Evolutionary conservation across 1,140 invertebrate genomes (phyloP), one percentile per base, ranked within the genome.

Genomic region (Apis dorsata): DNA sequence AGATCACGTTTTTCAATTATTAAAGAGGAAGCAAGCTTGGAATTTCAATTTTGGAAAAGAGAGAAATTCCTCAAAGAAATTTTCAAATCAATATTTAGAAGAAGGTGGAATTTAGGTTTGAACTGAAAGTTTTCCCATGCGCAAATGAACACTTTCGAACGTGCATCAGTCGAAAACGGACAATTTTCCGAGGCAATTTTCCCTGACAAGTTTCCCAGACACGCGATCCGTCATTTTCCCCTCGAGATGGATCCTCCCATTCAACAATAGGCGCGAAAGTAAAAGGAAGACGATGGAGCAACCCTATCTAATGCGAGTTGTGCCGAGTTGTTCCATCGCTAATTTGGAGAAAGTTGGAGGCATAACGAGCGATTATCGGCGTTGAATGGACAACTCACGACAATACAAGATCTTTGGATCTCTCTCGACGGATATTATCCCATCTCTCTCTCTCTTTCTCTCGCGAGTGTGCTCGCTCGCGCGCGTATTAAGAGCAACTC

Each of bases 291-390:
- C 81, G 76, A 62, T 57, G 74, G 79, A 57, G 86, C 90, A 87
- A 76, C 86, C 89, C 89, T 87, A 90, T 91, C 90, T 92, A 91
- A 92, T 91, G 80, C 75, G 79, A 89, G 79, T 44, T 72, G 65
- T 44, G 51, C 34, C 44, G 59, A 19, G 73, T 81, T 90, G 88
- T 88, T 90, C 90, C 88, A 82, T 83, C 84, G 86, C 88, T 92
- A 92, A 92, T 92, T 92, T 89, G 91, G 91, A 84, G 91, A 92
- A 92, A 92, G 91, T 84, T 88, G 66, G 53, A 65, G 69, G 79
- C 86, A 85, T 83, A 89, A 88, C 86, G 34, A 80, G 86, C 85
- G 86, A 72, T 84, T 87, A 89, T 86, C 81, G 82, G 69, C 70
- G 70, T 68, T 83, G 84, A 88, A 88, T 73, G 88, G 70, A 87